Evolutionary conservation across 2,797 vertebrate genomes (phyloP).

Genomic region (Pipistrellus pipistrellus): DNA sequence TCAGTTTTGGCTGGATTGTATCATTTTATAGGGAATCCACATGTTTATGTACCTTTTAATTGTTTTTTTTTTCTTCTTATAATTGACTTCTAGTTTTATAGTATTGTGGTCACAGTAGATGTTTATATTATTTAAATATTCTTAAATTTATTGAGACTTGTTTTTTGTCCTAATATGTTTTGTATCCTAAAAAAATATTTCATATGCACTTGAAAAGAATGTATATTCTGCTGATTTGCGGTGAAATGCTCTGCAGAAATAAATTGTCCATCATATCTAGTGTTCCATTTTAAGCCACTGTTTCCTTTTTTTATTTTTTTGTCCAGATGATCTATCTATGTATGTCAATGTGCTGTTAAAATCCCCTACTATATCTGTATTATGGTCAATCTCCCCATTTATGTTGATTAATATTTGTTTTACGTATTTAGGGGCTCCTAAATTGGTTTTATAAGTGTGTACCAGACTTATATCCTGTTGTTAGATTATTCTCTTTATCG

Average conservation of each 20-base stretch:
- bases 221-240: neutral
- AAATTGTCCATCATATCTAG: neutral
- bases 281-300: neutral
- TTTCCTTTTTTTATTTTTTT: neutral
- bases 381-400: neutral
- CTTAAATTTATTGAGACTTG: neutral
- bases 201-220: neutral
- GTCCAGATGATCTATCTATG: neutral
- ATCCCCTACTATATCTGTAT: neutral
- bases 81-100: neutral
- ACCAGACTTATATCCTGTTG: neutral
- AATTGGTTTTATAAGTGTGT: neutral
- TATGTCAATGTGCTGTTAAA: neutral
- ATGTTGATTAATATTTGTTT: neutral
- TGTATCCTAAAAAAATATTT: neutral
- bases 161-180: neutral
- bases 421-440: neutral
- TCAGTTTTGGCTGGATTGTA: too few species aligned
- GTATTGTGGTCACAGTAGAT: neutral
- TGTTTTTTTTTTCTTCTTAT: neutral
- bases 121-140: neutral
- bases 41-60: neutral
- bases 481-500: neutral
- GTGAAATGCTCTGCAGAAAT: neutral
- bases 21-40: neutral